phyloP scores from a whole-genome alignment of 2,113 vertebrate species.

The Micromys minutus region DNA sequence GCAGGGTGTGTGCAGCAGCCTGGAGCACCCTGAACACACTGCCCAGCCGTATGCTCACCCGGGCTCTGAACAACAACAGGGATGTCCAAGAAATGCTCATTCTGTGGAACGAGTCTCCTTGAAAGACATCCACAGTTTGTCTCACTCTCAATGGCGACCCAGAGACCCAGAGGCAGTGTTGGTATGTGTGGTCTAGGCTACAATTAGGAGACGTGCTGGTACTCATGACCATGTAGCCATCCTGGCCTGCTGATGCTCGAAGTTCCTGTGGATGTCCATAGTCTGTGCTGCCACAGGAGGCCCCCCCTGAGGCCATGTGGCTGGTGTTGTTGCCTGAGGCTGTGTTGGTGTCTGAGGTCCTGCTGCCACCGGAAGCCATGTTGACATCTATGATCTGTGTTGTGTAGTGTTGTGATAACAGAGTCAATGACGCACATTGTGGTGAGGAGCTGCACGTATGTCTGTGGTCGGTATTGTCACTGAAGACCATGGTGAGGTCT shows the following conservation, averaged over 20 bases:
- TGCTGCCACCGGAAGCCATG: background rate
- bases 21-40: background rate
- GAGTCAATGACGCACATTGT: background rate
- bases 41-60: background rate
- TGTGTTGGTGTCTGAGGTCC: no score
- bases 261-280: background rate
- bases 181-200: no score
- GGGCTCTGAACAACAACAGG: background rate
- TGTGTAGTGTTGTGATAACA: accelerated
- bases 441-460: background rate
- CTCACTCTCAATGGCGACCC: no score
- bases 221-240: background rate
- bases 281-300: no score
- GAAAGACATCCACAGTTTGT: background rate
- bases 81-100: background rate
- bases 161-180: background rate
- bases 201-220: background rate
- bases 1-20: background rate
- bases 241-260: background rate
- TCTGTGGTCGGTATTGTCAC: background rate
- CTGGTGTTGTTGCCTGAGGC: no score
- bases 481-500: background rate
- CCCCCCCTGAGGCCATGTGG: no score
- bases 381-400: background rate
- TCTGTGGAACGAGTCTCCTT: background rate